These are phyloP conservation scores for Aldrovandia affinis DNA, from an alignment of 2,797 vertebrate species.

Conservation along the genomic window DNA sequence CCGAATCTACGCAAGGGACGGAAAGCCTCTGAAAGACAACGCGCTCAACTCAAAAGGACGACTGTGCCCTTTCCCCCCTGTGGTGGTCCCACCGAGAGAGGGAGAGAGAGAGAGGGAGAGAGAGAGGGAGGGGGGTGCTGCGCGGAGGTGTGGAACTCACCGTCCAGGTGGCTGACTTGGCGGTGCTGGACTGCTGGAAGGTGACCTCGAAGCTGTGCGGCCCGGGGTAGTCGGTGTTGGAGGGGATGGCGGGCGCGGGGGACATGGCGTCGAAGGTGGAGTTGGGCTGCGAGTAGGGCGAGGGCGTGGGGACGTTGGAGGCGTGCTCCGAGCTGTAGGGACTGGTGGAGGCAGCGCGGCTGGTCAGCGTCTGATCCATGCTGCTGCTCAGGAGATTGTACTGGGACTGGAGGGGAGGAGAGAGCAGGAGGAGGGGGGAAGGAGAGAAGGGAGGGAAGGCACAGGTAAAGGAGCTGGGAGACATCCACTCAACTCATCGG, in stretches of 20 bases:
- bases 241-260: conserved; percentile 93
- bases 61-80: background rate
- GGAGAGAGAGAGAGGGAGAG: background rate
- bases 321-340: conserved; percentile 95
- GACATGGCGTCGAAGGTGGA: conserved; percentile 98
- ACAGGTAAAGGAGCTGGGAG: conserved; percentile 75
- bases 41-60: background rate
- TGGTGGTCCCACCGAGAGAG: background rate
- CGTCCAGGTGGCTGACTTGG: conserved; percentile 98
- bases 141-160: conserved; percentile 79
- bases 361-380: conserved; percentile 95
- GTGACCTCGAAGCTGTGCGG: conserved; percentile 95
- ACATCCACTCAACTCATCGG: conserved; percentile 64
- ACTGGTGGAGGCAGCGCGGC: conserved; percentile 88
- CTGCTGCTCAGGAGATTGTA: conserved; percentile 97
- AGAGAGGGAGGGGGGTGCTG: background rate
- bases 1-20: background rate
- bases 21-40: background rate
- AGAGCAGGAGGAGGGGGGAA: conserved; percentile 53
- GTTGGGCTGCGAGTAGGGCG: conserved; percentile 97
- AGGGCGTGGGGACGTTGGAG: conserved; percentile 91
- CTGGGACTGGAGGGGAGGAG: conserved; percentile 85
- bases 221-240: conserved; percentile 96
- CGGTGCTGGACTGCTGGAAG: conserved; percentile 98
- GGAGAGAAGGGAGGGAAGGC: conserved; percentile 73